These are phyloP conservation scores for Sphenodon punctatus DNA, from an alignment of 2,797 vertebrate species.

Conservation along the genomic window DNA sequence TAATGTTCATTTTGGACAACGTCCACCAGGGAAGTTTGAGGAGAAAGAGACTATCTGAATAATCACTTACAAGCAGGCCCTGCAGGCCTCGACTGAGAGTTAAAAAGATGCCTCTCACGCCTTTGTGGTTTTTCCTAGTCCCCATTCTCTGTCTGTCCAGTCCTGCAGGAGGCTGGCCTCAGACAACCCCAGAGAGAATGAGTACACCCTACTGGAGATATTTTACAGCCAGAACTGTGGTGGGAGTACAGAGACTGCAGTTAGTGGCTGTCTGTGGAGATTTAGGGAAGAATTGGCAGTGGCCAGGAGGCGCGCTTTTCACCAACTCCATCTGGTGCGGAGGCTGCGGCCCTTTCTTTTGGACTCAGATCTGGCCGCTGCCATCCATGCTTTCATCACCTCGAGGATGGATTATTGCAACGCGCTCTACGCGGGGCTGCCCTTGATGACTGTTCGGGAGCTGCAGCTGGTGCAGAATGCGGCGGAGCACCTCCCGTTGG, in stretches of 20 bases:
- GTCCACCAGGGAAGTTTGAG: slow-evolving; percentile 14
- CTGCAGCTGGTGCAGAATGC: no score
- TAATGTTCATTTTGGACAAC: slow-evolving; percentile 41
- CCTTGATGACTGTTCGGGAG: no score
- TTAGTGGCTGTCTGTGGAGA: no score
- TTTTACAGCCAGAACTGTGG: accelerated
- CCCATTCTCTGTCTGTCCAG: background rate
- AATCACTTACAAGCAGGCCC: background rate
- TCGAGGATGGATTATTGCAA: no score
- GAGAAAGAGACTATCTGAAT: slow-evolving; percentile 29
- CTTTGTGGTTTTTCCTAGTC: accelerated
- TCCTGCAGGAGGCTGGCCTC: accelerated
- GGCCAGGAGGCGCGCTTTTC: no score
- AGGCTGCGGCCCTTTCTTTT: no score
- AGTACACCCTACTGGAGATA: slow-evolving; percentile 6
- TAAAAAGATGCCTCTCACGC: slow-evolving; percentile 49
- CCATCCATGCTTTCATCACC: no score
- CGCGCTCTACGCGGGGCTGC: no score
- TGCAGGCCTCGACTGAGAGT: background rate
- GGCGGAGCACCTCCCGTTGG: no score
- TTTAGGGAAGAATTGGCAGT: no score
- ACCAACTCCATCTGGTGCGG: no score
- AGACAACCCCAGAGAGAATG: background rate
- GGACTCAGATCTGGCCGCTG: no score
- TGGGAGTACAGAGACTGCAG: background rate